Conservation (phyloP, 2,888 invertebrate species). For the Drosophila formosana region DNA sequence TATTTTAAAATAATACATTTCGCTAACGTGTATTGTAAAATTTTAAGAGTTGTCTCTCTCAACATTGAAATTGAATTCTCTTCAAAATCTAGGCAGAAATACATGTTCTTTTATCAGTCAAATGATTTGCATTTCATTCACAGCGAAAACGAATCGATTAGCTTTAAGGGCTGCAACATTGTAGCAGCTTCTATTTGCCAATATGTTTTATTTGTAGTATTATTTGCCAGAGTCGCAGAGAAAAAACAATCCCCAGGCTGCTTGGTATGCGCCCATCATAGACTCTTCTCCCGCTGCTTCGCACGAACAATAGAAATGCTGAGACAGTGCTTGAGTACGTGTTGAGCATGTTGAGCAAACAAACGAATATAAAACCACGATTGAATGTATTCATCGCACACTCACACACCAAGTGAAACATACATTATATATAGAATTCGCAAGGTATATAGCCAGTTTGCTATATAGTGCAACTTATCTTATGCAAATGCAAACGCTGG, state of each 20-base stretch:
- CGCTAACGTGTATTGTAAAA: no score
- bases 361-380: conserved; percentile 26
- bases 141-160: background rate
- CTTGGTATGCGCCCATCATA: conserved; percentile 48
- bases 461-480: conserved; percentile 19
- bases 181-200: conserved; percentile 5
- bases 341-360: conserved; percentile 27
- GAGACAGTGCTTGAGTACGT: conserved; percentile 28
- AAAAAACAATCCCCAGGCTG: conserved; percentile 17
- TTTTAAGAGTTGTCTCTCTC: no score
- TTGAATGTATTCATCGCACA: conserved; percentile 9
- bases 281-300: conserved; percentile 9
- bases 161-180: conserved; percentile 21
- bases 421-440: conserved; percentile 8
- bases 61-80: no score
- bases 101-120: background rate
- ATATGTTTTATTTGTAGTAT: conserved; percentile 17
- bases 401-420: background rate
- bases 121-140: background rate
- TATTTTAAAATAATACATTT: no score
- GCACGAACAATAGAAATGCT: conserved; percentile 41
- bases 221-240: background rate
- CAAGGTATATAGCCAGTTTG: conserved; percentile 15
- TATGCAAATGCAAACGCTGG: conserved; percentile 10
- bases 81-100: no score